phyloP scores from a whole-genome alignment of 2,888 invertebrate genomes.

The Ptilodon capucinus region DNA sequence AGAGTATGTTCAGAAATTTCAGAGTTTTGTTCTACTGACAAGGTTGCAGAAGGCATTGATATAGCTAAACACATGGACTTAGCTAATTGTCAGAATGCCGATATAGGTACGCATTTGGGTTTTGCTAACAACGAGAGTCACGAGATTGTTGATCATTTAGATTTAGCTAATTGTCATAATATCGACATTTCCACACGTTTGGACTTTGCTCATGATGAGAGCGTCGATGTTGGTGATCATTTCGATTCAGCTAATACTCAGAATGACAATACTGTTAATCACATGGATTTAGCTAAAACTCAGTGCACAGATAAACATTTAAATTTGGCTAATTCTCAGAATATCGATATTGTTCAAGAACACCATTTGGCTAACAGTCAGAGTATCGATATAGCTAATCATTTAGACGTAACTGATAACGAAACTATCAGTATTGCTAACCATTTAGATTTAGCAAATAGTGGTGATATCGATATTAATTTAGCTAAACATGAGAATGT shows the following conservation, averaged over 20 bases:
- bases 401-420: too few species aligned
- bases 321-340: background rate
- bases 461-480: too few species aligned
- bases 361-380: too few species aligned
- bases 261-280: conserved; percentile 46
- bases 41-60: conserved; percentile 49
- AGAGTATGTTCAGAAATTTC: conserved; percentile 67
- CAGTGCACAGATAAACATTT: background rate
- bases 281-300: conserved; percentile 20
- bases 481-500: too few species aligned
- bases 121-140: background rate
- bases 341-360: background rate
- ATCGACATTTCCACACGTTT: background rate
- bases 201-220: background rate
- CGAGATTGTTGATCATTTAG: background rate
- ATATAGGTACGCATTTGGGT: conserved; percentile 16
- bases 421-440: too few species aligned
- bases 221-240: background rate
- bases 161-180: background rate
- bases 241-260: background rate
- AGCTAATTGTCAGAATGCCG: conserved; percentile 17
- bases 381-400: too few species aligned
- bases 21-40: conserved; percentile 51
- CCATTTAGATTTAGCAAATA: too few species aligned
- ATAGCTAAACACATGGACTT: conserved; percentile 46